Evolutionary conservation across 1,140 invertebrate genomes (phyloP).

Genomic region (Euborellia annulipes): DNA sequence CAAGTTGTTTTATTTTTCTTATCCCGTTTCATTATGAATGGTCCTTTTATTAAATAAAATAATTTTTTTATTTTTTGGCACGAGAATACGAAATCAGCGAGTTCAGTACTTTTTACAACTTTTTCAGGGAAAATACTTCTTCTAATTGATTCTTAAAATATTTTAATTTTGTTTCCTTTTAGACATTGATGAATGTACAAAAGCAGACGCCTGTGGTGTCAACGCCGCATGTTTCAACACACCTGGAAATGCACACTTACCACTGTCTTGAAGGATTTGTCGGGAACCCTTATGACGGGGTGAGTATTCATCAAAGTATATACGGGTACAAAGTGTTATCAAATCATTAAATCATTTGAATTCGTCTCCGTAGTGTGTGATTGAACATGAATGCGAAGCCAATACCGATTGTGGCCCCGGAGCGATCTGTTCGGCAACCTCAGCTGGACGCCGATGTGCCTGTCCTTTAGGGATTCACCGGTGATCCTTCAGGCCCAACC

Average conservation of each 20-base stretch:
- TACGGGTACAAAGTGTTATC: too few species aligned
- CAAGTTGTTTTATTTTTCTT: too few species aligned
- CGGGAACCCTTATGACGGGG: constrained; percentile 73
- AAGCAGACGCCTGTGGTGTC: constrained; percentile 57
- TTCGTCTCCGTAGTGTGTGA: constrained; percentile 66
- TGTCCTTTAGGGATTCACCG: constrained; percentile 65
- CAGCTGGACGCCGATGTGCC: constrained; percentile 61
- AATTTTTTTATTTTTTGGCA: too few species aligned
- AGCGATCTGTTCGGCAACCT: constrained; percentile 62
- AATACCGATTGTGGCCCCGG: constrained; percentile 55
- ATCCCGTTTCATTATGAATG: too few species aligned
- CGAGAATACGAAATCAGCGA: too few species aligned
- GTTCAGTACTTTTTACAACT: too few species aligned
- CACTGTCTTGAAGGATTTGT: constrained; percentile 62
- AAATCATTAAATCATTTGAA: too few species aligned
- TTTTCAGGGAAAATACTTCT: too few species aligned
- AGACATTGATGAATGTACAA: constrained; percentile 76
- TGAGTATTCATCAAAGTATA: too few species aligned
- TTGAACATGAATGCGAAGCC: constrained; percentile 66
- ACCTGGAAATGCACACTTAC: constrained; percentile 78
- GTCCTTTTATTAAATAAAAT: too few species aligned
- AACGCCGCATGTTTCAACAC: constrained; percentile 69
- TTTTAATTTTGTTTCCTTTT: too few species aligned
- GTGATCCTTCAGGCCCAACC: constrained; percentile 41
- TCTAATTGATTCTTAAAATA: too few species aligned